A percentile compares a stretch with the other conserved stretches of the same genome.
phyloP scores from a whole-genome alignment of 1,140 invertebrate genomes.

The Drosophila funebris region DNA sequence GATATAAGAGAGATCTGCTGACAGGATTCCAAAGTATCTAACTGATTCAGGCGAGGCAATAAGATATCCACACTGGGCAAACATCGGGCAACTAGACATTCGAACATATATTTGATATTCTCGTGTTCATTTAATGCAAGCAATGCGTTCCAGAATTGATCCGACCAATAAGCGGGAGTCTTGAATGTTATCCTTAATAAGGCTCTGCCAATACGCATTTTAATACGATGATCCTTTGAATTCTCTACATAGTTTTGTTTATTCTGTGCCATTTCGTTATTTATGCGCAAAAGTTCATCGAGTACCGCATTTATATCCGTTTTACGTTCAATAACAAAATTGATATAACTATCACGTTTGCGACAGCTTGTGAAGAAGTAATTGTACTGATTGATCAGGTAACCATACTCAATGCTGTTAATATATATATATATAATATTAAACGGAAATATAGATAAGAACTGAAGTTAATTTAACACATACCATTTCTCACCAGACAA shows the following conservation, averaged over 20 bases:
- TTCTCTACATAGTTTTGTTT: slow-evolving; percentile 71
- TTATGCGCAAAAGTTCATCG: slow-evolving; percentile 35
- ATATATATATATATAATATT: too few relatives aligned
- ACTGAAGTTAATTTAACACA: too few relatives aligned
- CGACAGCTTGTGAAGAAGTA: slow-evolving; percentile 33
- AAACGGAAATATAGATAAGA: too few relatives aligned
- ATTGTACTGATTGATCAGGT: slow-evolving; percentile 32
- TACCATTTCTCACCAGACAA: slow-evolving; percentile 21
- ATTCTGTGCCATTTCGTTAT: slow-evolving; percentile 26
- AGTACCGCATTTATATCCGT: slow-evolving; percentile 1
- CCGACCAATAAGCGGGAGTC: slow-evolving; percentile 42
- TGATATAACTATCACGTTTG: slow-evolving; percentile 29
- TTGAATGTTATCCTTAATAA: slow-evolving; percentile 54
- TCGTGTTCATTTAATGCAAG: slow-evolving; percentile 86
- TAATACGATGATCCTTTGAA: slow-evolving; percentile 80
- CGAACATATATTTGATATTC: slow-evolving; percentile 87
- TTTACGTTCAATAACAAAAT: slow-evolving; percentile 20
- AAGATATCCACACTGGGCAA: slow-evolving; percentile 27
- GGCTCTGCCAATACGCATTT: slow-evolving; percentile 82
- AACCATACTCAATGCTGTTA: slow-evolving; percentile 26
- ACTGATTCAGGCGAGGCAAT: slow-evolving; percentile 15
- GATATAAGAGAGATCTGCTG: slow-evolving; percentile 53
- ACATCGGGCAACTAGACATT: slow-evolving; percentile 84
- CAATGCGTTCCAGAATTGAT: slow-evolving; percentile 83
- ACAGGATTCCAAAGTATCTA: slow-evolving; percentile 7